Percentiles rank a stretch among this genome's conserved stretches.
These are phyloP conservation scores for Corythaeola cristata DNA, from an alignment of 2,113 vertebrate genomes.

Conservation along the genomic window DNA sequence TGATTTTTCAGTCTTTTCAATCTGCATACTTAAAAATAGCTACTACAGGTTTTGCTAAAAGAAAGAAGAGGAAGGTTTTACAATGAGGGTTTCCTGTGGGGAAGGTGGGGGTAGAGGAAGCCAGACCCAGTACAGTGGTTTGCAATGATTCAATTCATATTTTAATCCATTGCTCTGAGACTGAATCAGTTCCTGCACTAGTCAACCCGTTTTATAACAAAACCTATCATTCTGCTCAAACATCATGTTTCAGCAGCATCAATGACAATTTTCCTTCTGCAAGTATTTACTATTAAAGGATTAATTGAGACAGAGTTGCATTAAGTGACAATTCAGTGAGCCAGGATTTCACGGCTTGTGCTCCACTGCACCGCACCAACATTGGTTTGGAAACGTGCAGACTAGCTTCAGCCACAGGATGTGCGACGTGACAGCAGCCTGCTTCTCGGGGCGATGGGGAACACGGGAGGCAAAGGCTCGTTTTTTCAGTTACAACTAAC, in stretches of 20 bases:
- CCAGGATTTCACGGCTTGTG: not conserved
- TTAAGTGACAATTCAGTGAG: not conserved
- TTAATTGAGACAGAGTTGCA: not conserved
- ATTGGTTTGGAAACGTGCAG: fast-evolving
- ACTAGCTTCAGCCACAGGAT: not conserved
- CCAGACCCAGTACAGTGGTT: not conserved
- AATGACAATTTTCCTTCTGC: not conserved
- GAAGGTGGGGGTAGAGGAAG: not conserved
- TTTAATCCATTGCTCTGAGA: not conserved
- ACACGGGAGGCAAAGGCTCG: not conserved
- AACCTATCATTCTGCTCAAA: not conserved
- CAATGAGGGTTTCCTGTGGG: not conserved
- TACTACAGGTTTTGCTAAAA: not conserved
- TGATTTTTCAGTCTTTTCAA: not conserved
- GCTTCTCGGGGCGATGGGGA: not conserved
- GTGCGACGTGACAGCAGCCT: not conserved
- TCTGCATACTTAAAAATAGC: not conserved
- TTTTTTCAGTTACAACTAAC: not conserved
- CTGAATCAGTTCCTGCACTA: not conserved
- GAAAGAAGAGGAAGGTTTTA: not conserved
- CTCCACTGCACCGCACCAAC: not conserved
- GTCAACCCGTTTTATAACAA: not conserved
- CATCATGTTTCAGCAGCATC: not conserved
- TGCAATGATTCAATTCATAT: not conserved
- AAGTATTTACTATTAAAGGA: not conserved